Percentiles rank a stretch among this genome's conserved stretches.
These are phyloP conservation scores for Zoanthus sansibaricus DNA, from an alignment of 92 coral and sea anemone genomes.

Conservation along the genomic window DNA sequence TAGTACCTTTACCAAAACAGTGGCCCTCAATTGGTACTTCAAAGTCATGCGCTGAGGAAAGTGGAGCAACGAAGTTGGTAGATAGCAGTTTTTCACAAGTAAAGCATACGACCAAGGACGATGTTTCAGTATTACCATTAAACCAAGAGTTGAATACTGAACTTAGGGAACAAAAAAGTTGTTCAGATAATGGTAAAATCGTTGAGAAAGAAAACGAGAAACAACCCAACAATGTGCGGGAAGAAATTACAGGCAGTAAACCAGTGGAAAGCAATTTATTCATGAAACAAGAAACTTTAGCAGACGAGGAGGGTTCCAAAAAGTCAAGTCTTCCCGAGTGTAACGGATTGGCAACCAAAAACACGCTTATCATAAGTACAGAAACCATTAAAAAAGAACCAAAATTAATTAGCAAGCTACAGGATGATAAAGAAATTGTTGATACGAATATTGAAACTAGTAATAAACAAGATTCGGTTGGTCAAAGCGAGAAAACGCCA, in stretches of 20 bases:
- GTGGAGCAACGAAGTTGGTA: neutral
- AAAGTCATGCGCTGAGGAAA: neutral
- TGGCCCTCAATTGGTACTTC: neutral
- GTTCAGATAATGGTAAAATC: neutral
- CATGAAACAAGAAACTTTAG: neutral
- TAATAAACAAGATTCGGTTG: constrained; percentile 3
- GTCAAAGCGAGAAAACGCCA: neutral
- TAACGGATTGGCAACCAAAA: neutral
- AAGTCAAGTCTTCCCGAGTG: neutral
- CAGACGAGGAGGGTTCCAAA: neutral
- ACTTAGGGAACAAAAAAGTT: neutral
- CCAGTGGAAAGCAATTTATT: constrained; percentile 21
- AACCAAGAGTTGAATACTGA: neutral
- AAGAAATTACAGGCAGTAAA: neutral
- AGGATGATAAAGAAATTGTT: neutral
- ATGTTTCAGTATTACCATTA: neutral
- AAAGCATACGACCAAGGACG: neutral
- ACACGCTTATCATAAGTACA: neutral
- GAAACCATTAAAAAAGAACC: neutral
- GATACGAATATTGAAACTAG: neutral
- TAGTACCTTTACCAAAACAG: neutral
- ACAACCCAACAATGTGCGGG: neutral
- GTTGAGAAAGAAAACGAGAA: neutral
- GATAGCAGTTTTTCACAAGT: neutral
- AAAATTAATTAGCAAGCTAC: neutral